phyloP scores from a whole-genome alignment of 2,113 vertebrate genomes.

The Tragelaphus scriptus region DNA sequence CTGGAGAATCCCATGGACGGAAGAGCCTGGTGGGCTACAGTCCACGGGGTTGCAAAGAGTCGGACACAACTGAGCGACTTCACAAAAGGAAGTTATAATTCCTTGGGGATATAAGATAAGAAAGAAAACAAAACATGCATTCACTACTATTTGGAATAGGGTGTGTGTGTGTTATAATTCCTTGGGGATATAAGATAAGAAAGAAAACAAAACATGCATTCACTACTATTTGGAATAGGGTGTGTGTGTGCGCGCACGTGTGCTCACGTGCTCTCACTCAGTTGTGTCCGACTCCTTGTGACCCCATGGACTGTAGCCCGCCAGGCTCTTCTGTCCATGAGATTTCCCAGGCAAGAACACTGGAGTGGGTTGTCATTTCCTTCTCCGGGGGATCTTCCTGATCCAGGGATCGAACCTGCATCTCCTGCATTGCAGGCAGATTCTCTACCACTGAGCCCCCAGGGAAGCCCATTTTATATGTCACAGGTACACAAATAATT shows the following conservation, averaged over 20 bases:
- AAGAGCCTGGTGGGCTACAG: no score
- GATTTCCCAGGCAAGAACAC: not conserved
- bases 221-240: not conserved
- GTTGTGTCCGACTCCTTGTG: not conserved
- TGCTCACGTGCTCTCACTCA: not conserved
- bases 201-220: not conserved
- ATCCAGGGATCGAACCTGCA: not conserved
- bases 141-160: not conserved
- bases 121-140: not conserved
- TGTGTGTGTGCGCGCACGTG: not conserved
- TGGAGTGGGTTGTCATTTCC: not conserved
- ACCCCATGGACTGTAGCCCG: accelerated
- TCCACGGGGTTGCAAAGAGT: no score
- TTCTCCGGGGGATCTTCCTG: not conserved
- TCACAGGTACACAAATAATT: not conserved
- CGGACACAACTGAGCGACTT: no score
- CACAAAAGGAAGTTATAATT: not conserved
- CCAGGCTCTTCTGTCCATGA: not conserved
- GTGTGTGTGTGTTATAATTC: not conserved
- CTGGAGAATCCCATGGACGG: no score
- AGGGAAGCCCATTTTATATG: not conserved
- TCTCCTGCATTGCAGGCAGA: not conserved
- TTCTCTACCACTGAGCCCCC: not conserved
- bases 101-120: not conserved
- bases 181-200: not conserved